A percentile compares a stretch with the other conserved stretches of the same genome.
Evolutionary conservation across 92 coral and sea anemone genomes (phyloP).

Genomic region (Palythoa caribaeorum): DNA sequence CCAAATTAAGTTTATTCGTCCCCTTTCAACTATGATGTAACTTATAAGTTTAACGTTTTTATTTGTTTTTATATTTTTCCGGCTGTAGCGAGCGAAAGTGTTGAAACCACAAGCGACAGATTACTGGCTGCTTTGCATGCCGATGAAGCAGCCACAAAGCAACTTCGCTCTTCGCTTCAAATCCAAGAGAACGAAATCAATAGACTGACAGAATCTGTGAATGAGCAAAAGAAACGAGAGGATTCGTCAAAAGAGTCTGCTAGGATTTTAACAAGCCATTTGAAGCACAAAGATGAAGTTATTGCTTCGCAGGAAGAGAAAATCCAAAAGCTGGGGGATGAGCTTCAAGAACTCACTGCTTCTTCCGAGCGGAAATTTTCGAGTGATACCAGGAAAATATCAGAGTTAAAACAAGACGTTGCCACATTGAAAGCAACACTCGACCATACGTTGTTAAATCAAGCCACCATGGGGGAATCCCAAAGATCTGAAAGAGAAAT

Average conservation of each 20-base stretch:
- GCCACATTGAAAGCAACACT: not conserved
- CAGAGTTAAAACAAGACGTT: slow-evolving; percentile 24
- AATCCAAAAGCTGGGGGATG: not conserved
- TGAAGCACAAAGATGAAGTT: not conserved
- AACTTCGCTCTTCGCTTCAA: slow-evolving; percentile 27
- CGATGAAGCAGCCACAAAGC: slow-evolving; percentile 18
- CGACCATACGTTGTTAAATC: not conserved
- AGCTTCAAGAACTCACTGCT: not conserved
- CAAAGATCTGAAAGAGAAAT: slow-evolving; percentile 4
- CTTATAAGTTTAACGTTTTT: too few species aligned
- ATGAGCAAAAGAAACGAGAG: slow-evolving; percentile 16
- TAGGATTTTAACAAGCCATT: not conserved
- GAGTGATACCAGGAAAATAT: not conserved
- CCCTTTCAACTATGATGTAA: too few species aligned
- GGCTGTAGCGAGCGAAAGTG: slow-evolving; percentile 5
- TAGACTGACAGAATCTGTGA: not conserved
- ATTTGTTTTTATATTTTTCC: not conserved
- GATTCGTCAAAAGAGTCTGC: not conserved
- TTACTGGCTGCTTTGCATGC: slow-evolving; percentile 29
- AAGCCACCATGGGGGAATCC: not conserved
- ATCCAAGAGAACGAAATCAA: slow-evolving; percentile 12
- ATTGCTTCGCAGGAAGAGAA: not conserved
- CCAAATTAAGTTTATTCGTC: too few species aligned
- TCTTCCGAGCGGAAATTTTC: slow-evolving; percentile 5
- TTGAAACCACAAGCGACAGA: slow-evolving; percentile 5